Conservation (phyloP, 2,888 invertebrate genomes). For the Perithous albicinctus region DNA sequence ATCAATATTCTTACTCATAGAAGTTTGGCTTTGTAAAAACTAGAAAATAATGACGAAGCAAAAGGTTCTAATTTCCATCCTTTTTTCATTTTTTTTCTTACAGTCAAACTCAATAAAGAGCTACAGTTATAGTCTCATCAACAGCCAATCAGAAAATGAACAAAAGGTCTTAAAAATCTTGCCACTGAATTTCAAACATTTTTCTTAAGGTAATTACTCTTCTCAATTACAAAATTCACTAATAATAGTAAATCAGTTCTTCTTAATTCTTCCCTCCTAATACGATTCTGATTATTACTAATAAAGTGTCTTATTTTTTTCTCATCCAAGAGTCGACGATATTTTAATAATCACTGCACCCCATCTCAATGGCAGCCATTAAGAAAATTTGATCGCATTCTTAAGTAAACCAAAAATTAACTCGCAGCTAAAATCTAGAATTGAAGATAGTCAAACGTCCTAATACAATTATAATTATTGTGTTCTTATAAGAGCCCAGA, state of each 20-base stretch:
- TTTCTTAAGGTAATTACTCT: neutral
- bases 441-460: slow-evolving; percentile 14
- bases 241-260: neutral
- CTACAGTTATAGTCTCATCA: neutral
- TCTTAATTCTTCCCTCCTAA: neutral
- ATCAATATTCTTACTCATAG: no score
- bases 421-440: slow-evolving; percentile 16
- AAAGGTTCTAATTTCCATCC: no score
- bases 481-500: neutral
- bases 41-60: no score
- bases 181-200: neutral
- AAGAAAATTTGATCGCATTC: neutral
- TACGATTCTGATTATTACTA: neutral
- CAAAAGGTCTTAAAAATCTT: neutral
- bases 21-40: no score
- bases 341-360: neutral
- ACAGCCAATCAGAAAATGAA: neutral
- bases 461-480: slow-evolving; percentile 49
- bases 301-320: neutral
- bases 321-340: neutral
- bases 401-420: slow-evolving; percentile 31
- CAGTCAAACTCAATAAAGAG: neutral
- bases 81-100: no score
- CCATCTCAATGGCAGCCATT: neutral
- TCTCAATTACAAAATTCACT: neutral